Percentiles rank a stretch among this genome's conserved stretches.
These are phyloP conservation scores for Hirudo medicinalis DNA, from an alignment of 1,140 invertebrate genomes.

Conservation along the genomic window DNA sequence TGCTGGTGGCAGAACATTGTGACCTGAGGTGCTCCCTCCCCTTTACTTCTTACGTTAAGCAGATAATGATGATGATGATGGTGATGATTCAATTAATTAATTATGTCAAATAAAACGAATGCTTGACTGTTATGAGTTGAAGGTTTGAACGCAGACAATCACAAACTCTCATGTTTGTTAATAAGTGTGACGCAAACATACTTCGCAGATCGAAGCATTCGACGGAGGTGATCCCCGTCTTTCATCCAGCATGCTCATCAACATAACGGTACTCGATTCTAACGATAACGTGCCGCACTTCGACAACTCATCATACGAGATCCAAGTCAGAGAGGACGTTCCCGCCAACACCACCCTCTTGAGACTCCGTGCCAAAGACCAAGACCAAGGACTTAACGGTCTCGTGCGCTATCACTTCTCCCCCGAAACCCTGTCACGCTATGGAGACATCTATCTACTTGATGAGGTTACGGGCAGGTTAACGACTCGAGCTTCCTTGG, in stretches of 20 bases:
- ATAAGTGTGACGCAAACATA: too few species aligned
- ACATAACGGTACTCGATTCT: constrained; percentile 15
- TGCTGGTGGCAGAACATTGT: too few species aligned
- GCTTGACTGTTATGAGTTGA: too few species aligned
- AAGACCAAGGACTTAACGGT: constrained; percentile 13
- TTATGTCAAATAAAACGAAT: too few species aligned
- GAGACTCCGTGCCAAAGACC: neutral
- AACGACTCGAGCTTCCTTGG: neutral
- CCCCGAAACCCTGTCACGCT: neutral
- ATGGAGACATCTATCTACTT: constrained; percentile 1
- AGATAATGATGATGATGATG: too few species aligned
- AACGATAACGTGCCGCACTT: constrained; percentile 19
- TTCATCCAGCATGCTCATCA: constrained; percentile 11
- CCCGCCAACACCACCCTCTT: constrained; percentile 3
- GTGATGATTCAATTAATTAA: too few species aligned
- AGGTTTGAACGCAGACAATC: too few species aligned
- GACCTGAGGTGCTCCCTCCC: too few species aligned
- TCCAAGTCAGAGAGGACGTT: constrained; percentile 10
- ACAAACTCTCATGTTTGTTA: too few species aligned
- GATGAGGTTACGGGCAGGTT: neutral
- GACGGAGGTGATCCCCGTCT: constrained; percentile 21
- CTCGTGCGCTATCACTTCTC: constrained; percentile 10
- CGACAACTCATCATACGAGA: constrained; percentile 14
- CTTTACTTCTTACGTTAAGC: too few species aligned
- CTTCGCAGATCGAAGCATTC: constrained; percentile 14